Base-by-base conservation (phyloP, 2,888 invertebrate genomes). In the Trimorus sp. region DNA sequence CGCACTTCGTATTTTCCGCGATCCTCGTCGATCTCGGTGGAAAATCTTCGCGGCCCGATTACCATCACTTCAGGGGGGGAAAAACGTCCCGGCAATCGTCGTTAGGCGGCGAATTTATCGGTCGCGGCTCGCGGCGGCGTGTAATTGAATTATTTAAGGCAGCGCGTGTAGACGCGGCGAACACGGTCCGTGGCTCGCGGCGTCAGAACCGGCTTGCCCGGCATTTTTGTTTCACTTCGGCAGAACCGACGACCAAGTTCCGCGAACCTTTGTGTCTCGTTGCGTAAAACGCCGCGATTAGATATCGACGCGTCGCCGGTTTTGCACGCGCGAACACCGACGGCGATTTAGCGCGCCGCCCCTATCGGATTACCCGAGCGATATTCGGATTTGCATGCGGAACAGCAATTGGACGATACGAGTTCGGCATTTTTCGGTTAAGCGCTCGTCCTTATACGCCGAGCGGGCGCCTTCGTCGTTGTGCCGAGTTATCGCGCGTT, bases 281-380 rank as follows among this genome's bases (percentile, higher is more conserved):
- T 84, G 70, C 77, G 82, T 78, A 80, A 80, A 80, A 74, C 66
- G 58, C 40, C 45, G 63, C 79, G 78, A 83, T 80, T 80, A 83
- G 80, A 83, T 78, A 80, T 66, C 60, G 62, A 53, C 12, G 49
- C 75, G 71, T 76, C 66, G 80, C 71, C 59, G 80, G 70, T 66
- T 76, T 58, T 45, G 63, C 16, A 40, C 49, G 48, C 60, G 48
- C 65, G 75, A 79, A 69, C 59, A 59, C 51, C 54, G 56, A 59
- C 11, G 65, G 36, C 51, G 71, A 81, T 81, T 73, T 63, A 63
- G 63, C 53, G 73, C 62, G 73, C 51, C 76, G 68, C 16, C 26
- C 74, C 48, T 71, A 81, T 81, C 73, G 68, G 73, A 73, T 77
- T 77, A 73, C 73, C 51, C 37, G 26, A 79, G 62, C 66, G 66